phyloP scores from a whole-genome alignment of 1,140 invertebrate species.

The Atta cephalotes region DNA sequence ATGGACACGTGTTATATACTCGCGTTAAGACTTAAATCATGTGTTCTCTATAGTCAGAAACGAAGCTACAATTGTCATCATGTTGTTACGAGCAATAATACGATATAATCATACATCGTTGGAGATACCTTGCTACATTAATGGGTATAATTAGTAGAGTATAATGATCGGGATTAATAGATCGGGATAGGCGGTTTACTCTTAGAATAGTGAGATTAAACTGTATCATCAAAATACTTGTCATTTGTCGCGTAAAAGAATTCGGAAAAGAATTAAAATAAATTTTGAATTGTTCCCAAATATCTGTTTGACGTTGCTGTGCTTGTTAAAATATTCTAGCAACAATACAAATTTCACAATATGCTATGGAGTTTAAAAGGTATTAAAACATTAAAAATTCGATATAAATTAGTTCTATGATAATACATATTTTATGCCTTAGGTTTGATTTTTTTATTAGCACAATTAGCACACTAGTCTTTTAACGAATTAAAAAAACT shows the following conservation, averaged over 20 bases:
- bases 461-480: too few relatives aligned
- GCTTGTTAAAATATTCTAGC: neutral
- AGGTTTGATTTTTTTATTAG: too few relatives aligned
- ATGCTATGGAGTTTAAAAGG: neutral
- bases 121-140: conserved; percentile 32
- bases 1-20: neutral
- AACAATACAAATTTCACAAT: neutral
- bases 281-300: conserved; percentile 7
- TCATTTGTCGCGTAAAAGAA: too few relatives aligned
- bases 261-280: conserved; percentile 15
- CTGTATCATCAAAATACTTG: neutral
- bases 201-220: conserved; percentile 16
- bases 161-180: too few relatives aligned
- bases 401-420: neutral
- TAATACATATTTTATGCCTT: neutral
- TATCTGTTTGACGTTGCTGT: neutral
- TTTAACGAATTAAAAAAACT: too few relatives aligned
- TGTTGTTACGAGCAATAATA: conserved; percentile 14
- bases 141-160: conserved; percentile 21
- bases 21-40: conserved; percentile 31
- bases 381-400: neutral
- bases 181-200: neutral
- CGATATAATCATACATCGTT: neutral
- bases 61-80: conserved; percentile 20
- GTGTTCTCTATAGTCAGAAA: neutral